Conservation (phyloP, 2,888 invertebrate genomes). For the Cataglyphis albicans region DNA sequence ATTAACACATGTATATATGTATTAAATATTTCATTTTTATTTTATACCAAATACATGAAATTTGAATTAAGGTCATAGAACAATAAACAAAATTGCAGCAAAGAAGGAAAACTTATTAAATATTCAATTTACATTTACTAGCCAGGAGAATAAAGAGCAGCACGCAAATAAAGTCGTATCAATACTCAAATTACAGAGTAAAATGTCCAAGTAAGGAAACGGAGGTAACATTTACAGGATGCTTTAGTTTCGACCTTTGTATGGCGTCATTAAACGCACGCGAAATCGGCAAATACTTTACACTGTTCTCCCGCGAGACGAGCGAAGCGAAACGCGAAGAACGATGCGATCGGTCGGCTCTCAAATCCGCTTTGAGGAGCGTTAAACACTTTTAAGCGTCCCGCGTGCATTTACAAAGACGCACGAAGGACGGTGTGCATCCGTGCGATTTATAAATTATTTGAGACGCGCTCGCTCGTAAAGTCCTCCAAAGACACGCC, state of each 20-base stretch:
- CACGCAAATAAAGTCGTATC: conserved; percentile 26
- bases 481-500: conserved; percentile 49
- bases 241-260: conserved; percentile 14
- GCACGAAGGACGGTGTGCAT: conserved; percentile 65
- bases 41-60: neutral
- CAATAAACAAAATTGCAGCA: neutral
- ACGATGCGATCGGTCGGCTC: conserved; percentile 16
- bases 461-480: conserved; percentile 40
- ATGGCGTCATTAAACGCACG: conserved; percentile 54
- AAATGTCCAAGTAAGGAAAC: neutral
- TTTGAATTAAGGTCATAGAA: neutral
- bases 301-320: conserved; percentile 26
- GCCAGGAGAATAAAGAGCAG: neutral
- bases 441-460: conserved; percentile 67
- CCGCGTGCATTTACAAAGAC: conserved; percentile 15
- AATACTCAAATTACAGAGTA: neutral
- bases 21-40: neutral
- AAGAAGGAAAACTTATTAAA: neutral
- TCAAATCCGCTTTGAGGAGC: conserved; percentile 61
- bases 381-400: conserved; percentile 68
- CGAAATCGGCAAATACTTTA: conserved; percentile 57
- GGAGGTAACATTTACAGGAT: conserved; percentile 16
- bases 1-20: neutral
- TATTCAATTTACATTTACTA: neutral
- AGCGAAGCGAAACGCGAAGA: conserved; percentile 52